phyloP scores from a whole-genome alignment of 2,113 vertebrate species.

The Prochilodus magdalenae region DNA sequence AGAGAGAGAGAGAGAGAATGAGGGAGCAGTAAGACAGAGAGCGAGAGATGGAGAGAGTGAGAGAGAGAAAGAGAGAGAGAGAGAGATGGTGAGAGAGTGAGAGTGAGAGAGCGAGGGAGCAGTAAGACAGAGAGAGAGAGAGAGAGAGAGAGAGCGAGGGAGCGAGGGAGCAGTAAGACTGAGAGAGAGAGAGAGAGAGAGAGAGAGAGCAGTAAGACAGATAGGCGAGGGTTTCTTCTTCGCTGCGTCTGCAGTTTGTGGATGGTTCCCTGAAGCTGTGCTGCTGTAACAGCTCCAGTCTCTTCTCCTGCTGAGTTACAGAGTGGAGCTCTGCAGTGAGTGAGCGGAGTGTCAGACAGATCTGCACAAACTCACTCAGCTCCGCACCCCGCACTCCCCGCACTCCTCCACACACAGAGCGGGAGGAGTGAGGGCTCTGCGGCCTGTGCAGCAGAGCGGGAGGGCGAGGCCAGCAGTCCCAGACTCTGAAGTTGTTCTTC shows the following conservation, averaged over 20 bases:
- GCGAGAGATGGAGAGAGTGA: too few relatives aligned
- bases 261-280: not conserved
- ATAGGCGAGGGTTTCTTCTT: too few relatives aligned
- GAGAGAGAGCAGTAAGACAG: not conserved
- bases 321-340: conserved; percentile 4
- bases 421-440: not conserved
- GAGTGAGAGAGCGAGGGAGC: too few relatives aligned
- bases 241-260: too few relatives aligned
- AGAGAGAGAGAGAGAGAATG: not conserved
- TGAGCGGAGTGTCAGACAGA: conserved; percentile 13
- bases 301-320: not conserved
- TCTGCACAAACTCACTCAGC: not conserved
- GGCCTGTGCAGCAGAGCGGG: not conserved
- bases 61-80: too few relatives aligned
- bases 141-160: too few relatives aligned
- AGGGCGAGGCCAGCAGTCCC: not conserved
- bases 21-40: too few relatives aligned
- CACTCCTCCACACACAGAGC: too few relatives aligned
- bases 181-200: not conserved
- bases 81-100: too few relatives aligned
- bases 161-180: too few relatives aligned
- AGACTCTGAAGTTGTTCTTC: not conserved
- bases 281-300: not conserved
- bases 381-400: not conserved
- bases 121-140: not conserved